Evolutionary conservation across 2,797 vertebrate species (phyloP).

Genomic region (Melopsittacus undulatus): DNA sequence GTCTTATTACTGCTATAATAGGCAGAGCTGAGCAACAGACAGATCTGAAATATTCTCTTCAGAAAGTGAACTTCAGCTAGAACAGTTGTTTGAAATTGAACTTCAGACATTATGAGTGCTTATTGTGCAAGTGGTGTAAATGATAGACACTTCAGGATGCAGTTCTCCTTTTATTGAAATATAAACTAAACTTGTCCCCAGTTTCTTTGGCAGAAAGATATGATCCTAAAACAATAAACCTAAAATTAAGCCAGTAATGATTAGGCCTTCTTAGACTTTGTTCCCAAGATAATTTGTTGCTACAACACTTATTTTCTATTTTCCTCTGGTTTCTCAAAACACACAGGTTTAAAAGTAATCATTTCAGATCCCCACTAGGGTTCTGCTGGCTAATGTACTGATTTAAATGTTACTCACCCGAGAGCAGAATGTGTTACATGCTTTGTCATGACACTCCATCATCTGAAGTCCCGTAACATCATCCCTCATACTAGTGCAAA

Average conservation of each 20-base stretch:
- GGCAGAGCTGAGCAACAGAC: neutral
- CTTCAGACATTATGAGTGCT: neutral
- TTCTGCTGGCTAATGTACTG: neutral
- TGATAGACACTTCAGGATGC: neutral
- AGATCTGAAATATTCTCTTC: neutral
- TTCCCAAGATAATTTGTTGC: neutral
- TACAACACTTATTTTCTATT: neutral
- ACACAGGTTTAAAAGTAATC: neutral
- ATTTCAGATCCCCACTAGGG: neutral
- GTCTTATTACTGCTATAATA: neutral
- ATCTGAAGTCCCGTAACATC: slow-evolving; percentile 81
- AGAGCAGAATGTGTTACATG: slow-evolving; percentile 84
- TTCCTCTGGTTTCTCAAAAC: neutral
- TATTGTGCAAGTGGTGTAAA: neutral
- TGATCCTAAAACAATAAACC: neutral
- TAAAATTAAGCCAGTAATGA: neutral
- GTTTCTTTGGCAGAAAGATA: neutral
- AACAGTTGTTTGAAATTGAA: neutral
- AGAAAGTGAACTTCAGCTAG: slow-evolving; percentile 1
- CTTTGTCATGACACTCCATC: slow-evolving; percentile 81
- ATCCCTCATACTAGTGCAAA: slow-evolving; percentile 83
- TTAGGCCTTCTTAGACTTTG: neutral
- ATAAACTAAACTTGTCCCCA: neutral
- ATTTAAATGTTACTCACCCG: slow-evolving; percentile 75
- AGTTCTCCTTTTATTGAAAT: neutral